Conservation (phyloP, 2,113 vertebrate genomes). For the Tetraodon nigroviridis region DNA sequence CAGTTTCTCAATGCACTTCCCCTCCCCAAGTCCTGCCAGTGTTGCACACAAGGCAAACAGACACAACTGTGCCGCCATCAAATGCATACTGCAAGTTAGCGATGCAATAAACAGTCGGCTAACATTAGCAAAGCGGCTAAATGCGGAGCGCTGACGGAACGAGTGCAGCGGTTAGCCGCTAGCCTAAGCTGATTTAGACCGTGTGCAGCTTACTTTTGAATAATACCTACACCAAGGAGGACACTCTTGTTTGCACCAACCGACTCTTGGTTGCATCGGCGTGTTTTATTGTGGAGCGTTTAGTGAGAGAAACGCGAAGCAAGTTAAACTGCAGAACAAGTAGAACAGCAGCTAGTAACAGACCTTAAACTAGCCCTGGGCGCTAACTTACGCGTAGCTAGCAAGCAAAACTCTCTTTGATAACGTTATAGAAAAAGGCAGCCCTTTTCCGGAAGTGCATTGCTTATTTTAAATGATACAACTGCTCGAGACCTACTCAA, state of each 20-base stretch:
- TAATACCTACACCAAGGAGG: background rate
- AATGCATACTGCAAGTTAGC: conserved; percentile 24
- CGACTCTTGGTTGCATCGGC: background rate
- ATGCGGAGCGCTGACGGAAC: conserved; percentile 12
- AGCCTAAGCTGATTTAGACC: conserved; percentile 18
- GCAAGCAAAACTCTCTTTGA: conserved; percentile 77
- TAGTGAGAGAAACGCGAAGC: too few relatives aligned
- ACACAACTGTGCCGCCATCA: conserved; percentile 49
- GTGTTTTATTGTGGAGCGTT: background rate
- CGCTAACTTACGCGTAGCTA: conserved; percentile 63
- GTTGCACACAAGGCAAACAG: background rate
- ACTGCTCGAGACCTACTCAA: conserved; percentile 5
- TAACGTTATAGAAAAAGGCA: conserved; percentile 69
- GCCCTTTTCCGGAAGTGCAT: conserved; percentile 70
- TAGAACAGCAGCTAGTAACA: conserved; percentile 4
- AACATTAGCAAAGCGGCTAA: conserved; percentile 19
- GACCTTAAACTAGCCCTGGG: conserved; percentile 23
- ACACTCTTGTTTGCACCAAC: background rate
- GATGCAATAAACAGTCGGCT: conserved; percentile 16
- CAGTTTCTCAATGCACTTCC: background rate
- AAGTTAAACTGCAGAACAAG: background rate
- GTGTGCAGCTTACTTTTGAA: conserved; percentile 13
- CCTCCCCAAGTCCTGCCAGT: background rate
- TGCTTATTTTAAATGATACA: conserved; percentile 27
- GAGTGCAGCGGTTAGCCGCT: conserved; percentile 21